Evolutionary conservation across 2,113 vertebrate genomes (phyloP).

Genomic region (Philantomba maxwellii): DNA sequence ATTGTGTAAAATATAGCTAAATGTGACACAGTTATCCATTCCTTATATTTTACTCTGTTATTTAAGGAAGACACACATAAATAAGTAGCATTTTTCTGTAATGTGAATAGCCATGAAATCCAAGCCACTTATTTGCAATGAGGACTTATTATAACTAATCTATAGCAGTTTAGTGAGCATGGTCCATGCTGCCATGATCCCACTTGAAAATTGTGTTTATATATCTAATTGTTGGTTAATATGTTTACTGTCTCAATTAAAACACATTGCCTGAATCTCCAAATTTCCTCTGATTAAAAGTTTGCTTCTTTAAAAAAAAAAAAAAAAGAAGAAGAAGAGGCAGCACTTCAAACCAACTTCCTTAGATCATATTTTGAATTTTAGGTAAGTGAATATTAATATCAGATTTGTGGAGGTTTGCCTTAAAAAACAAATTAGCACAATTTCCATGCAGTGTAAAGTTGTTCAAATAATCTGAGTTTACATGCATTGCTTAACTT

Average conservation of each 20-base stretch:
- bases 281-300: background rate
- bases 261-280: background rate
- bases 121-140: background rate
- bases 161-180: background rate
- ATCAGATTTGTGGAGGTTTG: background rate
- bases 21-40: background rate
- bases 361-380: background rate
- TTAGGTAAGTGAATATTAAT: background rate
- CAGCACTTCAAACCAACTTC: background rate
- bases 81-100: background rate
- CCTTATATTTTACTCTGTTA: background rate
- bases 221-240: background rate
- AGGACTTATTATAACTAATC: background rate
- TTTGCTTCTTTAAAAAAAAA: background rate
- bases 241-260: background rate
- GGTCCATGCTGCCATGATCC: background rate
- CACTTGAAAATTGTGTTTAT: background rate
- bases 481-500: background rate
- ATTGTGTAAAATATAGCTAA: background rate
- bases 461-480: background rate
- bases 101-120: background rate
- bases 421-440: background rate
- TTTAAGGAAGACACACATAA: background rate
- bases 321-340: background rate
- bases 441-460: background rate